These are phyloP conservation scores for Drosophila affinis DNA, from an alignment of 2,888 invertebrate genomes.

Conservation along the genomic window DNA sequence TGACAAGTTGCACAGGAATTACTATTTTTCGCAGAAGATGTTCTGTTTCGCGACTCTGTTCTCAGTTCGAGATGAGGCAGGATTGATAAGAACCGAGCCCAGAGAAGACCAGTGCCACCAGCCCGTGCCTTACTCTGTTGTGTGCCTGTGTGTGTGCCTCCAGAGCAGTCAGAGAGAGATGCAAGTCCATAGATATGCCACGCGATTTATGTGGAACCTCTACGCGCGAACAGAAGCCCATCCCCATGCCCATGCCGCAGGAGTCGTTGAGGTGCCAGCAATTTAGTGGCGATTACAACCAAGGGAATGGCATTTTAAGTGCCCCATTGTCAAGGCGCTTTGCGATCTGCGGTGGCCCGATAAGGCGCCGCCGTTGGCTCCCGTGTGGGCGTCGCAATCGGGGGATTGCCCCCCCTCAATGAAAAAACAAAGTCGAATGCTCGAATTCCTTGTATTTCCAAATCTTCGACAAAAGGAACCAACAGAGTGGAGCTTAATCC, in stretches of 20 bases:
- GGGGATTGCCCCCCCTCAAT: not conserved
- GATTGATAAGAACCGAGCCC: conserved; percentile 71
- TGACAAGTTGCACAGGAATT: conserved; percentile 70
- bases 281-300: conserved; percentile 79
- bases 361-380: conserved; percentile 46
- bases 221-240: conserved; percentile 36
- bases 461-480: not conserved
- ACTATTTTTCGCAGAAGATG: conserved; percentile 79
- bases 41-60: conserved; percentile 41
- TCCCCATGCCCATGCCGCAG: conserved; percentile 42
- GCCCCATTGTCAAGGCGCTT: conserved; percentile 69
- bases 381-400: conserved; percentile 63
- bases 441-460: not conserved
- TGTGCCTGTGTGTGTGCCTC: conserved; percentile 16
- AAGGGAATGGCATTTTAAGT: conserved; percentile 76
- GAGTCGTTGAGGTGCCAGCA: conserved; percentile 64
- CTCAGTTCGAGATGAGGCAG: conserved; percentile 62
- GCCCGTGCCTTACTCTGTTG: conserved; percentile 57
- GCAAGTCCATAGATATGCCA: conserved; percentile 71
- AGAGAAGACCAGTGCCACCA: conserved; percentile 20
- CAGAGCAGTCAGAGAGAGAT: conserved; percentile 41
- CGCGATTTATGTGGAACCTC: conserved; percentile 76
- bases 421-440: not conserved
- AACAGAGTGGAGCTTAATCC: not conserved
- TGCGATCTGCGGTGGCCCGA: conserved; percentile 61